These are phyloP conservation scores for Pangasianodon hypophthalmus DNA, from an alignment of 2,113 vertebrate species.

Conservation along the genomic window DNA sequence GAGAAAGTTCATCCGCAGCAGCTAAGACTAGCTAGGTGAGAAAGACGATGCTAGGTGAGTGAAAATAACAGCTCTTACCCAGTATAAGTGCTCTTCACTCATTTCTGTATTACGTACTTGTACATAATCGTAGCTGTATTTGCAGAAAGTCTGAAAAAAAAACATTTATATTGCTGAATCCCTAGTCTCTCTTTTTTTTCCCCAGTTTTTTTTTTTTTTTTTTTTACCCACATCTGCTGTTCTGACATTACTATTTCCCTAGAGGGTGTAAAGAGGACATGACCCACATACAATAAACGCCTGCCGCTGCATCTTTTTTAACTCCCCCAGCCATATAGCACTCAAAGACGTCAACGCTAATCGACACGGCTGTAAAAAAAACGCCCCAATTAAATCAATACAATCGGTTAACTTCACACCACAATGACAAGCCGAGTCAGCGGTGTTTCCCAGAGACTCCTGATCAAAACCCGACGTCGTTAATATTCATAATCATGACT, in stretches of 20 bases:
- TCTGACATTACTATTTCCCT: neutral
- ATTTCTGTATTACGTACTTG: neutral
- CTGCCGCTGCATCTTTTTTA: neutral
- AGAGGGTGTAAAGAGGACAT: neutral
- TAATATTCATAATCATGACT: neutral
- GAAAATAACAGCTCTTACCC: neutral
- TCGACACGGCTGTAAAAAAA: neutral
- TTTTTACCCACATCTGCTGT: neutral
- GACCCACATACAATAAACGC: neutral
- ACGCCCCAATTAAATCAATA: neutral
- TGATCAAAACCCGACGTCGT: neutral
- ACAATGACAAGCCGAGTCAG: neutral
- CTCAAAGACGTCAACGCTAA: neutral
- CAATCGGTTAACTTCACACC: neutral
- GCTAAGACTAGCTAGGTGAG: neutral
- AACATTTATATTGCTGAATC: too few relatives aligned
- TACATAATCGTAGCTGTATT: neutral
- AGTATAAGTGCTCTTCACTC: neutral
- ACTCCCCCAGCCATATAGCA: neutral
- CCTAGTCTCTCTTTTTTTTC: neutral
- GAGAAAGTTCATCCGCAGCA: neutral
- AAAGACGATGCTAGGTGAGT: neutral
- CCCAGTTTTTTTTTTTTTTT: neutral
- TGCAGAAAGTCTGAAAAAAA: neutral
- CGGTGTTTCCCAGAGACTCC: neutral